Conservation (phyloP, 2,888 invertebrate genomes). For the Luperina testacea region DNA sequence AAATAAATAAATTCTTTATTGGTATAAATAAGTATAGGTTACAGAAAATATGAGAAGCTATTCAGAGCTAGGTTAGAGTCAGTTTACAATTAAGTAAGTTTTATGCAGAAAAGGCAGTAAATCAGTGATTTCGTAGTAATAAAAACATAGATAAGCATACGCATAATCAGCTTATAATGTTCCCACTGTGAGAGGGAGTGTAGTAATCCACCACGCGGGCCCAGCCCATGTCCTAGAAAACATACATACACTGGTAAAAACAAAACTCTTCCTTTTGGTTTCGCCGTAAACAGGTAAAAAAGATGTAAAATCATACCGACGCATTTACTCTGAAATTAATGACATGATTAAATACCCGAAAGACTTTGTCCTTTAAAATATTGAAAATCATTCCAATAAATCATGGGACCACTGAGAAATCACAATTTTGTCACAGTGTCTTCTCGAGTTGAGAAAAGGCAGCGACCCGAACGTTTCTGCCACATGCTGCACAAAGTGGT, state of each 20-base stretch:
- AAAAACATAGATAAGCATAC: background rate
- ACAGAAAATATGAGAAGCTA: background rate
- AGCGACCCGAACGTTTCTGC: constrained; percentile 48
- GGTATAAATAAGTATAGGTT: background rate
- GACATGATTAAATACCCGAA: constrained; percentile 6
- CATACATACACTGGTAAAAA: background rate
- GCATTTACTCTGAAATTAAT: constrained; percentile 2
- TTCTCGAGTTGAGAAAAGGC: constrained; percentile 46
- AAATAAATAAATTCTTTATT: background rate
- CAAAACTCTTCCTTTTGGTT: background rate
- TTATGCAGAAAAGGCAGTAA: background rate
- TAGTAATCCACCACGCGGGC: background rate
- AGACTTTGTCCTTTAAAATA: constrained; percentile 32
- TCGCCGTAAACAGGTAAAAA: background rate
- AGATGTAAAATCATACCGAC: background rate
- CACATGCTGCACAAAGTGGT: constrained; percentile 53
- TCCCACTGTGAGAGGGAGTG: background rate
- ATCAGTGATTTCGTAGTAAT: background rate
- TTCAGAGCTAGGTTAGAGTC: background rate
- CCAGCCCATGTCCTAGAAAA: background rate
- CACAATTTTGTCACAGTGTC: constrained; percentile 52
- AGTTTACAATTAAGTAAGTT: background rate
- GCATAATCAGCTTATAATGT: background rate
- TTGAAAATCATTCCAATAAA: constrained; percentile 42
- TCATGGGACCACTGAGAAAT: constrained; percentile 41